phyloP scores from a whole-genome alignment of 2,113 vertebrate genomes.

The Poicephalus meyeri region DNA sequence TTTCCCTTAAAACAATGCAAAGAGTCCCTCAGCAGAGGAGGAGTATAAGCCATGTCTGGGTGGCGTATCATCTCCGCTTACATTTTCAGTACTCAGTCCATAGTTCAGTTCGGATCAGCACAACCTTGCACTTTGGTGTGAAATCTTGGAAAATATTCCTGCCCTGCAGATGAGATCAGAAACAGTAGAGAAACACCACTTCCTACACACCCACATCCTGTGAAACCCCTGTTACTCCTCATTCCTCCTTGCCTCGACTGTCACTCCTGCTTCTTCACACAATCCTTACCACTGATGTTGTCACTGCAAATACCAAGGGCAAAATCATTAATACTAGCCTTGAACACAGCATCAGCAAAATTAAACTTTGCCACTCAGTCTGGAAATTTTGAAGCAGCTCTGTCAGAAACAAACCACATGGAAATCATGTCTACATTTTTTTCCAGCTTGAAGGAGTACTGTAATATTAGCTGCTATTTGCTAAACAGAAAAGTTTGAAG shows the following conservation, averaged over 20 bases:
- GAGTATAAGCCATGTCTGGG: neutral
- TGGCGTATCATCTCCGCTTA: neutral
- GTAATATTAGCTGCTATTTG: neutral
- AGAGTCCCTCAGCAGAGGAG: neutral
- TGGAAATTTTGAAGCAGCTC: conserved; percentile 3
- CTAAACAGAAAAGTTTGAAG: neutral
- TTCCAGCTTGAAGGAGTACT: neutral
- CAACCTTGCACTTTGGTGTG: neutral
- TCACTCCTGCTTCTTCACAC: neutral
- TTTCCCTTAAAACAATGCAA: neutral
- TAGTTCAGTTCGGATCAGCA: neutral
- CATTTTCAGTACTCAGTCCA: neutral
- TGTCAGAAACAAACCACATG: neutral
- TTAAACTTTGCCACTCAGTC: neutral
- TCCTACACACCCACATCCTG: neutral
- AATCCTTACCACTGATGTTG: neutral
- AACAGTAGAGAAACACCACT: neutral
- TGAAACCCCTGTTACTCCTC: neutral
- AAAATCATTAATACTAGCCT: neutral
- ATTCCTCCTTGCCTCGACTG: neutral
- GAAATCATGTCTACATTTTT: neutral
- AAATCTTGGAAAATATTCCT: conserved; percentile 4
- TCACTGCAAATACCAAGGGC: neutral
- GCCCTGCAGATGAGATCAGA: neutral
- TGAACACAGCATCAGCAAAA: neutral